Percentiles rank a stretch among this genome's conserved stretches.
Conservation (phyloP, 2,888 invertebrate species). For the Crioceris asparagi region DNA sequence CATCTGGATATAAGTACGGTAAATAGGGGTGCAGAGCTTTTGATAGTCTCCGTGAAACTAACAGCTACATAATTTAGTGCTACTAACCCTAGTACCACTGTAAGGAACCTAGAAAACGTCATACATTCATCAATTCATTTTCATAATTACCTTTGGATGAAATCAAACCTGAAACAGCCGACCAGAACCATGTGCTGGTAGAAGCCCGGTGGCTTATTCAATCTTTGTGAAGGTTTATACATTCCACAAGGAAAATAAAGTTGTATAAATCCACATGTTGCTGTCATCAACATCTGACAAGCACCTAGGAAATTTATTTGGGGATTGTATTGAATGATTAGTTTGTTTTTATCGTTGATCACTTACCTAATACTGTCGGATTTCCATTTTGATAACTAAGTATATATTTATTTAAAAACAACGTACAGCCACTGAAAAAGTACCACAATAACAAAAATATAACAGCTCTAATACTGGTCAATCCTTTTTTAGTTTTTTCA, state of each 20-base stretch:
- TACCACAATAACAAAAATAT: constrained; percentile 60
- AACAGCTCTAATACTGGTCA: constrained; percentile 48
- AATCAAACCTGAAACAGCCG: constrained; percentile 52
- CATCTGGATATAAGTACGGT: constrained; percentile 63
- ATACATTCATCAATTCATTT: neutral
- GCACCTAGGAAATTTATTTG: constrained; percentile 43
- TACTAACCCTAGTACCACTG: constrained; percentile 61
- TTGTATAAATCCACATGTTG: constrained; percentile 62
- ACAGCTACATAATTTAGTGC: constrained; percentile 69
- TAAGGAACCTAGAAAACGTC: constrained; percentile 48
- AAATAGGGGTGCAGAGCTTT: constrained; percentile 69
- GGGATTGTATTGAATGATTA: neutral
- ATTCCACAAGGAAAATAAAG: constrained; percentile 64
- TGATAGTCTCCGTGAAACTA: constrained; percentile 72
- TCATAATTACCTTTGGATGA: neutral
- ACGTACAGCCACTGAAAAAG: constrained; percentile 64
- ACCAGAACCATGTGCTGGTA: constrained; percentile 63
- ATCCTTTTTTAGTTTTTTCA: constrained; percentile 32
- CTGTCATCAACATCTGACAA: constrained; percentile 65
- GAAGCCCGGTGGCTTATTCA: constrained; percentile 55
- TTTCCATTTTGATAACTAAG: constrained; percentile 60
- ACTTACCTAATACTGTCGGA: constrained; percentile 58
- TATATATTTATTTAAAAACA: constrained; percentile 70
- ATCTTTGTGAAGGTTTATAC: constrained; percentile 49
- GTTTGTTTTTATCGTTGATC: neutral